phyloP scores from a whole-genome alignment of 2,113 vertebrate species.

The Picathartes gymnocephalus region DNA sequence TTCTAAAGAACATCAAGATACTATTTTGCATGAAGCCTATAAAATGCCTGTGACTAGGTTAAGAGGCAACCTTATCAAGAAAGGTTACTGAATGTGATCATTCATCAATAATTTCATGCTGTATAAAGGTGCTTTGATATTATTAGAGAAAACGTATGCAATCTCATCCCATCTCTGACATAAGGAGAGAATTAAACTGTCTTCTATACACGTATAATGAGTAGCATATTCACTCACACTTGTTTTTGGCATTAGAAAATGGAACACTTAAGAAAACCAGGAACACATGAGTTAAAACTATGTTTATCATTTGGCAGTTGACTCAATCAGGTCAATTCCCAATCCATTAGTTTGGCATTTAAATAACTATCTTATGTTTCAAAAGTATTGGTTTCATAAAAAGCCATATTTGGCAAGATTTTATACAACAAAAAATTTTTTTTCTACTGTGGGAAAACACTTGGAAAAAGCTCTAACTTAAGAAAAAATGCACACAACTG shows the following conservation, averaged over 20 bases:
- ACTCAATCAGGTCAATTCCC: constrained; percentile 35
- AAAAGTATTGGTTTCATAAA: constrained; percentile 43
- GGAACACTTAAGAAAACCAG: constrained; percentile 23
- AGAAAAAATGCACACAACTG: neutral
- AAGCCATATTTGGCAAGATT: constrained; percentile 65
- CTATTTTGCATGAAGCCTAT: constrained; percentile 31
- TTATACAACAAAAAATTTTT: constrained; percentile 34
- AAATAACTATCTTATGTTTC: constrained; percentile 37
- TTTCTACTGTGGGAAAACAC: constrained; percentile 44
- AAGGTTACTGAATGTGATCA: constrained; percentile 22
- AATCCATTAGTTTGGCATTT: constrained; percentile 63
- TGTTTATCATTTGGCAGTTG: constrained; percentile 57
- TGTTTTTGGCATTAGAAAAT: constrained; percentile 53
- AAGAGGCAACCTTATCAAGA: constrained; percentile 22
- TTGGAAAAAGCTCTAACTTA: neutral
- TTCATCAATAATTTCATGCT: neutral
- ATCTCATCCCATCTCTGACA: constrained; percentile 38
- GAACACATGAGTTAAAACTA: constrained; percentile 38
- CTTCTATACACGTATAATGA: constrained; percentile 42
- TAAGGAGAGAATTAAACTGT: constrained; percentile 34
- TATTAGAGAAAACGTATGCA: constrained; percentile 17
- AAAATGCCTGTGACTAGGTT: constrained; percentile 30
- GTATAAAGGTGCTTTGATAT: constrained; percentile 45
- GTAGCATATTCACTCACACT: constrained; percentile 4
- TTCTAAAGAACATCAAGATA: constrained; percentile 35